These are phyloP conservation scores for Chelon labrosus DNA, from an alignment of 2,797 vertebrate genomes.

Conservation along the genomic window DNA sequence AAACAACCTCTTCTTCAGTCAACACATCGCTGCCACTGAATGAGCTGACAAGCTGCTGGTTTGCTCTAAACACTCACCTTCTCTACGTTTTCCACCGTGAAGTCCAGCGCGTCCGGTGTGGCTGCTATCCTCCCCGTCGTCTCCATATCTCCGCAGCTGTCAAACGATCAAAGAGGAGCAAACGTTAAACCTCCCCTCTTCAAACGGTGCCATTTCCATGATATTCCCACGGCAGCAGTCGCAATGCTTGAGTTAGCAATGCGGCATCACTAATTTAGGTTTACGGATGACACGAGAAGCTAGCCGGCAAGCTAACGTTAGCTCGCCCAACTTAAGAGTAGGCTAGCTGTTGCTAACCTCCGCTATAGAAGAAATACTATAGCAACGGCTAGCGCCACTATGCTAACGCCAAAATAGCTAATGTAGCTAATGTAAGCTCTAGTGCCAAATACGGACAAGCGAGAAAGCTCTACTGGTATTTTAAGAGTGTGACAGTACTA, in stretches of 20 bases:
- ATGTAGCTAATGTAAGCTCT: conserved; percentile 42
- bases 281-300: conserved; percentile 51
- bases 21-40: rapidly evolving
- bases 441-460: conserved; percentile 13
- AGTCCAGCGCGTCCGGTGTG: conserved; percentile 88
- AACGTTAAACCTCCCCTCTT: conserved; percentile 3
- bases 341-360: conserved; percentile 57
- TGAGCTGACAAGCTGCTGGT: no score
- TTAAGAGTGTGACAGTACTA: conserved; percentile 19
- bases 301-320: conserved; percentile 75
- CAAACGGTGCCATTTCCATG: neutral
- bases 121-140: conserved; percentile 81
- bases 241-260: neutral
- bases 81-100: conserved; percentile 98
- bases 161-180: conserved; percentile 62
- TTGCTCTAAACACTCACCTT: conserved; percentile 87
- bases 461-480: neutral
- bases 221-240: neutral
- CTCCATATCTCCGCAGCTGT: conserved; percentile 84
- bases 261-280: neutral
- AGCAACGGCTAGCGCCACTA: conserved; percentile 55
- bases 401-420: conserved; percentile 66
- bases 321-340: conserved; percentile 37
- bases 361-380: conserved; percentile 29
- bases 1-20: neutral